phyloP scores from a whole-genome alignment of 2,113 vertebrate genomes.

The Mustela nigripes region DNA sequence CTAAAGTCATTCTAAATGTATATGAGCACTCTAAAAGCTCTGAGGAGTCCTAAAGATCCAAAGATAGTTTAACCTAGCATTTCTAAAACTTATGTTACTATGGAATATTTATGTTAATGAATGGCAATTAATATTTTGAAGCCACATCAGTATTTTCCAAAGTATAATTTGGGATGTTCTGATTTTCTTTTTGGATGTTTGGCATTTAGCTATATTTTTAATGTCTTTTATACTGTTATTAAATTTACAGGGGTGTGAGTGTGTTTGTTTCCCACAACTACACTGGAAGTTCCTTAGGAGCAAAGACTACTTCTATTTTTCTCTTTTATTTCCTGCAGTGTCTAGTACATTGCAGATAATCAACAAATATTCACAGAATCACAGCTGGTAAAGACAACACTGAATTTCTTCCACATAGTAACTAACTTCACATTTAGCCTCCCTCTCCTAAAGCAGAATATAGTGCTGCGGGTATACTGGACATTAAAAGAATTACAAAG shows the following conservation, averaged over 20 bases:
- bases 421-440: background rate
- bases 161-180: background rate
- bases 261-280: background rate
- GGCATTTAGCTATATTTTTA: constrained; percentile 47
- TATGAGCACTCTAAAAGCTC: constrained; percentile 14
- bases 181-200: background rate
- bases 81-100: background rate
- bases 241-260: background rate
- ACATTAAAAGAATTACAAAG: background rate
- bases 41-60: background rate
- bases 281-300: background rate
- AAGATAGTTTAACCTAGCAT: background rate
- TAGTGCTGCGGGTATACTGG: background rate
- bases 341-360: background rate
- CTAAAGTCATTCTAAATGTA: background rate
- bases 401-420: background rate
- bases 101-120: background rate
- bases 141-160: background rate
- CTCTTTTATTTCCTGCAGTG: background rate
- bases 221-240: constrained; percentile 9
- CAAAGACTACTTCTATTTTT: background rate
- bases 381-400: background rate
- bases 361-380: constrained; percentile 6
- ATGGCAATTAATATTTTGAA: background rate
- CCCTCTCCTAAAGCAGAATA: background rate